Evolutionary conservation across 2,113 vertebrate genomes (phyloP).

Genomic region (Helogale parvula): DNA sequence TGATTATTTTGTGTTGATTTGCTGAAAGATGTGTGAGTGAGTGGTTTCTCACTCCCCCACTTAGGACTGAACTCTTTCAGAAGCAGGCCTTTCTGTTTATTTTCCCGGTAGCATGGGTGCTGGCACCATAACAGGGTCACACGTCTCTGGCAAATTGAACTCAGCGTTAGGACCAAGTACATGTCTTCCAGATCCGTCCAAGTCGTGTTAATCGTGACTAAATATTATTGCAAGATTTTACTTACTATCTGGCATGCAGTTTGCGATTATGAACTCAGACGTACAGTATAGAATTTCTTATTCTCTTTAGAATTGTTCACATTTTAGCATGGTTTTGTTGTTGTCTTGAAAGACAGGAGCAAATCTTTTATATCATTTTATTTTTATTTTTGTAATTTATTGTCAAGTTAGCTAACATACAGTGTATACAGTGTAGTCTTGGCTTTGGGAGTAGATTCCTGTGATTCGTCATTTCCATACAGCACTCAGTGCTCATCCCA

Average conservation of each 20-base stretch:
- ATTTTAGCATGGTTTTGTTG: background rate
- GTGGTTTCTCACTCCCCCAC: too few species aligned
- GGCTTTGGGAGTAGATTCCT: too few species aligned
- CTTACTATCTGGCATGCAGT: background rate
- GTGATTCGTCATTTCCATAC: too few species aligned
- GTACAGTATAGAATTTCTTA: background rate
- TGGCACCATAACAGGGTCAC: background rate
- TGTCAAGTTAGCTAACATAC: too few species aligned
- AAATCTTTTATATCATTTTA: too few species aligned
- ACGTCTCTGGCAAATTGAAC: background rate
- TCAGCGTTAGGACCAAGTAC: background rate
- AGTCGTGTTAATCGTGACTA: background rate
- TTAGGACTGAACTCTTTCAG: background rate
- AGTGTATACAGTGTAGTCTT: too few species aligned
- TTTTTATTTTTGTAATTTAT: too few species aligned
- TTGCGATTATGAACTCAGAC: background rate
- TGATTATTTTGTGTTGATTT: constrained; percentile 46
- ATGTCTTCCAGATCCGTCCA: background rate
- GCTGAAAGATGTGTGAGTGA: background rate
- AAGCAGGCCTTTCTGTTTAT: background rate
- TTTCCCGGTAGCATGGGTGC: background rate
- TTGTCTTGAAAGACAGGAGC: too few species aligned
- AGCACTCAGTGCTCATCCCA: too few species aligned
- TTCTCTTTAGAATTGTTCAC: background rate
- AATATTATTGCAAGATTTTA: background rate